Conservation (phyloP, 2,888 invertebrate genomes). For the Drosophila peninsularis region DNA sequence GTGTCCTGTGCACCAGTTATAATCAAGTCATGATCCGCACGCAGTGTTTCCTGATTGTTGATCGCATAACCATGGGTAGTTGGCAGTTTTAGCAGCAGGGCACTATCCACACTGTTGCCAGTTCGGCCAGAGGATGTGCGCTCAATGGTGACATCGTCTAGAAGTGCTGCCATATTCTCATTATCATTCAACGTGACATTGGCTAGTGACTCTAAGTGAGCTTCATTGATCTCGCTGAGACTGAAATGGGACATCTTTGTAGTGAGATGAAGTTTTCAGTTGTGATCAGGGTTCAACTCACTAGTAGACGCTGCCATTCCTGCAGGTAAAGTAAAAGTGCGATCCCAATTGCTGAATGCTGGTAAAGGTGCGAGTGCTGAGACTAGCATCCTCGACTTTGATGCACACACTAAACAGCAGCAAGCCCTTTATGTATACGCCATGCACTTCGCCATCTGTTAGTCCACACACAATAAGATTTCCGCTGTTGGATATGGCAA, state of each 20-base stretch:
- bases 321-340: slow-evolving; percentile 78
- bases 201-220: slow-evolving; percentile 63
- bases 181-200: slow-evolving; percentile 77
- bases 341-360: slow-evolving; percentile 74
- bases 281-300: slow-evolving; percentile 39
- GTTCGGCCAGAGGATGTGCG: slow-evolving; percentile 59
- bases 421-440: slow-evolving; percentile 82
- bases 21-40: slow-evolving; percentile 27
- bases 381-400: slow-evolving; percentile 75
- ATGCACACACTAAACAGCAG: slow-evolving; percentile 81
- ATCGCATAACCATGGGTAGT: slow-evolving; percentile 29
- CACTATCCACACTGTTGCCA: slow-evolving; percentile 52
- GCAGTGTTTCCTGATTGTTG: slow-evolving; percentile 53
- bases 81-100: slow-evolving; percentile 47
- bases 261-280: background rate
- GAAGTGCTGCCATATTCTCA: slow-evolving; percentile 68
- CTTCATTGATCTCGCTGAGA: slow-evolving; percentile 81
- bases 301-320: slow-evolving; percentile 82
- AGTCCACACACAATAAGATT: slow-evolving; percentile 83
- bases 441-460: slow-evolving; percentile 83
- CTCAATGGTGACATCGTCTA: slow-evolving; percentile 75
- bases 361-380: slow-evolving; percentile 70
- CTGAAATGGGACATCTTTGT: slow-evolving; percentile 39
- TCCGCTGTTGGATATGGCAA: slow-evolving; percentile 81
- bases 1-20: slow-evolving; percentile 64